Evolutionary conservation across 2,888 invertebrate genomes (phyloP).

Genomic region (Steinernema carpocapsae): DNA sequence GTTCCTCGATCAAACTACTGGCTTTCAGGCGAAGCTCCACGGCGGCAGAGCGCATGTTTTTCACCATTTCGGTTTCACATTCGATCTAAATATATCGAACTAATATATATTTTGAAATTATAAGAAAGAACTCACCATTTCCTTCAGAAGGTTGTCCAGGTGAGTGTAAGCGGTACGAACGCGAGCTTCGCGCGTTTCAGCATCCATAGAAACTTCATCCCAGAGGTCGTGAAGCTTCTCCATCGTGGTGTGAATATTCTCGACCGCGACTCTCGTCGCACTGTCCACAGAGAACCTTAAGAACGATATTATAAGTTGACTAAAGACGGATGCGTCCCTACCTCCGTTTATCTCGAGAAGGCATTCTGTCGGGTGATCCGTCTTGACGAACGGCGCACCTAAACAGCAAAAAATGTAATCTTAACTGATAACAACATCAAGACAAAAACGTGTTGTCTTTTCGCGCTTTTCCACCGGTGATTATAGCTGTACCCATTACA

Average conservation of each 20-base stretch:
- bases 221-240: conserved; percentile 29
- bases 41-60: not conserved
- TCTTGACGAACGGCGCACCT: too few species aligned
- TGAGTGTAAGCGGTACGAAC: conserved; percentile 33
- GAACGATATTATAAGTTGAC: not conserved
- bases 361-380: too few species aligned
- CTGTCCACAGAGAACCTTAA: conserved; percentile 38
- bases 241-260: conserved; percentile 33
- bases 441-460: too few species aligned
- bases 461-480: too few species aligned
- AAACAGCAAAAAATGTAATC: too few species aligned
- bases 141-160: conserved; percentile 33
- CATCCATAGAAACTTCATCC: conserved; percentile 37
- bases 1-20: not conserved
- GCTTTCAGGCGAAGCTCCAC: not conserved
- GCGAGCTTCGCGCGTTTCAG: conserved; percentile 31
- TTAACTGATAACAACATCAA: too few species aligned
- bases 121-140: conserved; percentile 37
- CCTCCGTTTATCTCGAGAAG: too few species aligned
- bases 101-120: conserved; percentile 35
- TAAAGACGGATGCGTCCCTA: too few species aligned
- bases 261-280: conserved; percentile 14
- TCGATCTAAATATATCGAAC: conserved; percentile 6
- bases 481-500: too few species aligned
- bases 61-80: not conserved